These are phyloP conservation scores for Toxostoma redivivum DNA, from an alignment of 2,113 vertebrate species.

Conservation along the genomic window DNA sequence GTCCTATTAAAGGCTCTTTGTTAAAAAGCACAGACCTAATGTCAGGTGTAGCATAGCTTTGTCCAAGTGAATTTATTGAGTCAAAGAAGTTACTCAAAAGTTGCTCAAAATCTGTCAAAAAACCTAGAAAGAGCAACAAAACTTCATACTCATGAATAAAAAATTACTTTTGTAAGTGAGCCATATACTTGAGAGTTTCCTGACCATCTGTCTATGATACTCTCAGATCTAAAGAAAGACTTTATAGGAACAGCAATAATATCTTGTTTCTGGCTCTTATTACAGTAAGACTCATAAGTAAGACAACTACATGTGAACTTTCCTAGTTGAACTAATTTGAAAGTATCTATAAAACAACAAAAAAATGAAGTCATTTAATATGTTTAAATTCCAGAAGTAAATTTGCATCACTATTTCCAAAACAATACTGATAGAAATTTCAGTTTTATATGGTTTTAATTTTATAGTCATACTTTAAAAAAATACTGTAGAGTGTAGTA, in stretches of 20 bases:
- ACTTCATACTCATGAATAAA: background rate
- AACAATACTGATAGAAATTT: background rate
- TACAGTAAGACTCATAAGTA: background rate
- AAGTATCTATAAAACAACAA: background rate
- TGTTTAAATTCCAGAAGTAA: background rate
- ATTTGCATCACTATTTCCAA: background rate
- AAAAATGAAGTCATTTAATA: background rate
- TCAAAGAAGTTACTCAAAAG: background rate
- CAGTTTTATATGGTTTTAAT: background rate
- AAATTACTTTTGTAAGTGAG: background rate
- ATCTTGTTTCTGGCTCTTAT: background rate
- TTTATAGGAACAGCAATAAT: background rate
- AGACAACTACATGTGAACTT: background rate
- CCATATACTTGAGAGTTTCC: background rate
- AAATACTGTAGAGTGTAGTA: fast-evolving
- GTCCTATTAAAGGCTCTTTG: background rate
- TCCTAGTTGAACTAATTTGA: background rate
- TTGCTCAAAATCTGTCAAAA: background rate
- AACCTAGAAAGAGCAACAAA: background rate
- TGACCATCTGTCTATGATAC: background rate
- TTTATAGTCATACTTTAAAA: background rate
- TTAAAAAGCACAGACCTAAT: background rate
- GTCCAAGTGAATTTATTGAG: background rate
- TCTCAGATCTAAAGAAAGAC: background rate
- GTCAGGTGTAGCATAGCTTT: background rate